Percentiles rank a stretch among this genome's conserved stretches.
Evolutionary conservation across 2,797 vertebrate genomes (phyloP).

Genomic region (Lepus townsendii): DNA sequence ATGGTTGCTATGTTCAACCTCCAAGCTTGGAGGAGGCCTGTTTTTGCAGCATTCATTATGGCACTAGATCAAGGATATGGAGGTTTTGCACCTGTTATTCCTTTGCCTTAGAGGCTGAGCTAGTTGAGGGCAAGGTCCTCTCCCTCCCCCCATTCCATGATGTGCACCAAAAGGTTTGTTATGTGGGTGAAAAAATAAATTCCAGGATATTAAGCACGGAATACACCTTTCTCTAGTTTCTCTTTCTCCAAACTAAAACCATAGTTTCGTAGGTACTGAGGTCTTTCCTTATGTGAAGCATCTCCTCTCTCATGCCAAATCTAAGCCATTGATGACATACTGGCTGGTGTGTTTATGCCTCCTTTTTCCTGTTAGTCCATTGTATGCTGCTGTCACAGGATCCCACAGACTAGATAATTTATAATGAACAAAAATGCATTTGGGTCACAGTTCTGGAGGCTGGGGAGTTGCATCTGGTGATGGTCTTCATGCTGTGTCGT

Average conservation of each 20-base stretch:
- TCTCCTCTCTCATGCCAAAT: not conserved
- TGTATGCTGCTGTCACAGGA: not conserved
- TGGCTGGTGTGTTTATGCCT: not conserved
- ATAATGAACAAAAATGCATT: not conserved
- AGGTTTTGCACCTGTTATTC: not conserved
- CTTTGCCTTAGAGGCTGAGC: not conserved
- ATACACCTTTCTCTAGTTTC: not conserved
- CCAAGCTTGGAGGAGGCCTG: not conserved
- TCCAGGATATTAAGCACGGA: not conserved
- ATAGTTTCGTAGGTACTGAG: not conserved
- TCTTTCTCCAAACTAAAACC: conserved; percentile 2
- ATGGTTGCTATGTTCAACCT: not conserved
- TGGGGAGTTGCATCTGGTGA: not conserved
- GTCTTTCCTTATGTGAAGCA: not conserved
- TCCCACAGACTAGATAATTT: not conserved
- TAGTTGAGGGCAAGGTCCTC: not conserved
- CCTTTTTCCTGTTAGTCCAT: not conserved
- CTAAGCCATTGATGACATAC: not conserved
- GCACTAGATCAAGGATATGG: not conserved
- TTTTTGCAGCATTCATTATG: not conserved
- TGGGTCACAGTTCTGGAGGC: not conserved
- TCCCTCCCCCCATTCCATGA: not conserved
- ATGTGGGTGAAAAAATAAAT: not conserved
- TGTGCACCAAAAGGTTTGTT: not conserved
- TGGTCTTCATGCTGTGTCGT: not conserved